Base-by-base conservation (phyloP, 2,888 invertebrate genomes). In the Hesperia comma region DNA sequence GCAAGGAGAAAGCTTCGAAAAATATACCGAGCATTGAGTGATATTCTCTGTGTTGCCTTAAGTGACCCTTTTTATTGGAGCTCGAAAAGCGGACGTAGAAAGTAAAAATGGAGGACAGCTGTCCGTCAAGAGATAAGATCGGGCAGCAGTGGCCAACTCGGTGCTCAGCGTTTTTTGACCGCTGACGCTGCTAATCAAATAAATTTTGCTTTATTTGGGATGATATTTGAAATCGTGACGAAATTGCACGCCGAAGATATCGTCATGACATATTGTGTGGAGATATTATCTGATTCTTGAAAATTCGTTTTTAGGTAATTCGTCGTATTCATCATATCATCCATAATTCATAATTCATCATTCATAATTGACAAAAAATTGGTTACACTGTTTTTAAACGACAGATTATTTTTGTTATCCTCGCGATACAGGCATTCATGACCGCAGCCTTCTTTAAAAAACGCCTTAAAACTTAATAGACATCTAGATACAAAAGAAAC, bases 1-100 rank as follows among this genome's bases (percentile, higher is more conserved):
- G 86, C 83, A 78, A 74, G 78, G 79, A 83, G 85, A 87, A 87
- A 87, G 86, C 89, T 87, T 88, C 84, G 86, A 84, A 85, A 88
- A 86, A 90, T 89, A 90, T 85, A 85, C 82, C 78, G 77, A 77
- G 81, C 85, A 82, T 81, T 83, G 87, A 89, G 83, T 84, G 86
- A 88, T 88, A 88, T 86, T 87, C 84, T 54, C 66, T 60, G 54
- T 77, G 77, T 78, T 74, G 77, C 75, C 75, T 79, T 77, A 76
- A 79, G 77, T 77, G 77, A 71, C 74, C 76, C 76, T 78, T 79
- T 80, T 79, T 79, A 79, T 79, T 77, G 66, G 68, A 60, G 49
- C 53, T 51, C 67, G 68, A 70, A 72, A 70, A 74, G 60, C 69
- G 69, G 69, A 71, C 64, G 66, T 61, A 40, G 66, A 66, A 66